Evolutionary conservation across 2,888 invertebrate genomes (phyloP), one percentile per base, ranked within the genome.

Genomic region (Drosophila meridiana): DNA sequence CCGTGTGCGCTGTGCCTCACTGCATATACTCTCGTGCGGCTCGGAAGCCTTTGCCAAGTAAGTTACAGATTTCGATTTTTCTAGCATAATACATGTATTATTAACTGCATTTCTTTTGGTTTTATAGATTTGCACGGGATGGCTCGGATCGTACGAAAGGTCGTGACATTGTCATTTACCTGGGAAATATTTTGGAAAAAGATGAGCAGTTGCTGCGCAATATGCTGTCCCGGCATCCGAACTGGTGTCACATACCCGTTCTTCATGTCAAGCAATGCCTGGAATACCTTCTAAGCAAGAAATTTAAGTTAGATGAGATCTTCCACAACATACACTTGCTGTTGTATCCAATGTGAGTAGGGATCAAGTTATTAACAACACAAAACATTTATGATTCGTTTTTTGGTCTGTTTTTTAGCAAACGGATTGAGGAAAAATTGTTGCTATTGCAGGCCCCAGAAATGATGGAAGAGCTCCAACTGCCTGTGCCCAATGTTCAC

Each of bases 271-370:
- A 95, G 64, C 94, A 94, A 38, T 95, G 95, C 59, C 94, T 95
- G 56, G 91, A 94, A 34, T 95, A 93, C 88, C 91, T 97, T 34
- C 84, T 81, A 26, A 92, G 93, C 58, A 91, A 93, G 48, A 89
- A 92, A 4, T 96, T 96, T 83, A 81, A 92, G 0, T 91, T 93
- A 60, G 86, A 93, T 6, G 94, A 95, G 42, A 95, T 97, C 76
- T 93, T 93, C 42, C 91, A 94, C 34, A 95, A 95, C 83, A 93
- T 96, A 60, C 95, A 95, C 68, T 91, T 96, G 38, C 91, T 96
- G 8, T 91, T 97, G 20, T 97, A 97, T 93, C 95, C 96, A 8
- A 93, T 94, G 96, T 96, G 93, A 94, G 90, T 79, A 0, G 5
- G 0, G 13, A 28, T 20, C 4, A 6, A 11, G 6, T 4, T 28